Base-by-base conservation (phyloP, 1,140 invertebrate genomes). In the Dendroctonus ponderosae region DNA sequence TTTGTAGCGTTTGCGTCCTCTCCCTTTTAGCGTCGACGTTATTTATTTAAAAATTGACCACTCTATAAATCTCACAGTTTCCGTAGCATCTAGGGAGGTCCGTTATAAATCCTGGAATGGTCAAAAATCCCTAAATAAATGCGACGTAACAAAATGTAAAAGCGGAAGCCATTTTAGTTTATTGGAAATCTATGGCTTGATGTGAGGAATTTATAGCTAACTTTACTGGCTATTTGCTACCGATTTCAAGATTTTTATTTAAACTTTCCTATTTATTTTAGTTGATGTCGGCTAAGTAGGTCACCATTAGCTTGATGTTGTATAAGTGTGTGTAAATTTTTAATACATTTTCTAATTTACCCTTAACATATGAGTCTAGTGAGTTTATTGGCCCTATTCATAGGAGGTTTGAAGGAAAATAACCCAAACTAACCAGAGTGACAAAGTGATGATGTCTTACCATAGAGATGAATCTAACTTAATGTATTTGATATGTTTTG, bases 91-190 rank as follows among this genome's bases (percentile, higher is more conserved):
- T 52, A 51, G 43, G 58, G 50, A 43, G 49, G 66, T 11, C 58
- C 58, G 37, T 15, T 53, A 68, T 68, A 68, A 68, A 68, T 68
- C 61, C 54, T 59, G 14, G 59, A 42, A 42, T 58, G 63, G 67
- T 69, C 68, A 66, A 71, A 70, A 71, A 71, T 71, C 52, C 70
- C 62, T 67, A 67, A 71, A 71, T 71, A 71, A 71, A 67, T 64
- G 62, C 66, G 70, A 58, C 62, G 62, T 67, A 67, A 62, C 65
- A 67, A 71, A 71, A 71, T 70, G 70, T 69, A 69, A 69, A 58
- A 66, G 63, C 67, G 63, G 68, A 66, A 69, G 68, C 68, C 68
- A 69, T 69, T 65, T 69, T 63, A 49, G 63, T 69, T 66, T 69
- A 66, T 69, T 66, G 65, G 66, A 53, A 67, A 67, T 67, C 66